These are phyloP conservation scores for Lateolabrax maculatus DNA, from an alignment of 2,797 vertebrate genomes.

Conservation along the genomic window DNA sequence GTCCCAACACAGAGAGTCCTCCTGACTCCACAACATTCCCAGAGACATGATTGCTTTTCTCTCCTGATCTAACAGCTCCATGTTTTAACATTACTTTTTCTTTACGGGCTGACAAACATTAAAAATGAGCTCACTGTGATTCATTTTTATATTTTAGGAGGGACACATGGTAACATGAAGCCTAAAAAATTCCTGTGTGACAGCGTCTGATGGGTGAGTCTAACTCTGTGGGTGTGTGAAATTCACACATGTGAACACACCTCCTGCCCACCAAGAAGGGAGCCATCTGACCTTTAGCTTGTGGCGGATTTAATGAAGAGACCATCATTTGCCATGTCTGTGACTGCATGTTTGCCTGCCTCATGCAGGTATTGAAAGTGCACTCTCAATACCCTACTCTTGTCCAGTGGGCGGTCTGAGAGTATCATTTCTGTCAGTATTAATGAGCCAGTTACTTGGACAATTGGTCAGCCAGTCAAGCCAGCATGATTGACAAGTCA, in stretches of 20 bases:
- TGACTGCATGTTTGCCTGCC: slow-evolving; percentile 48
- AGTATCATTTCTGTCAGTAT: slow-evolving; percentile 19
- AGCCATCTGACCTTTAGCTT: slow-evolving; percentile 81
- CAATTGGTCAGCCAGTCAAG: slow-evolving; percentile 26
- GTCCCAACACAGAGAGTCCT: not conserved
- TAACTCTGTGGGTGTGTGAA: slow-evolving; percentile 78
- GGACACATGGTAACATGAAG: slow-evolving; percentile 39
- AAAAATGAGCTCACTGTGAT: slow-evolving; percentile 14
- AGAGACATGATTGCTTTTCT: not conserved
- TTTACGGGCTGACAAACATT: slow-evolving; percentile 6
- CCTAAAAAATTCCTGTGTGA: slow-evolving; percentile 59
- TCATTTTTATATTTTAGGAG: slow-evolving; percentile 6
- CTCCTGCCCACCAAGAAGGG: slow-evolving; percentile 67
- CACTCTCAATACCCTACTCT: slow-evolving; percentile 13
- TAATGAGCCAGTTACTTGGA: slow-evolving; percentile 43
- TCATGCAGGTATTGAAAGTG: slow-evolving; percentile 51
- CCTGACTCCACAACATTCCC: not conserved
- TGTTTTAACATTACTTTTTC: not conserved
- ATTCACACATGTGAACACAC: slow-evolving; percentile 77
- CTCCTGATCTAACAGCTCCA: not conserved
- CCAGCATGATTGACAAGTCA: slow-evolving; percentile 16
- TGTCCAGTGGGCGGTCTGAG: slow-evolving; percentile 20
- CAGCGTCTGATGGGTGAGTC: slow-evolving; percentile 65
- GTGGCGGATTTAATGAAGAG: slow-evolving; percentile 74
- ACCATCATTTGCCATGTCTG: slow-evolving; percentile 64